Conservation (phyloP, 1,140 invertebrate species). For the Globodera rostochiensis region DNA sequence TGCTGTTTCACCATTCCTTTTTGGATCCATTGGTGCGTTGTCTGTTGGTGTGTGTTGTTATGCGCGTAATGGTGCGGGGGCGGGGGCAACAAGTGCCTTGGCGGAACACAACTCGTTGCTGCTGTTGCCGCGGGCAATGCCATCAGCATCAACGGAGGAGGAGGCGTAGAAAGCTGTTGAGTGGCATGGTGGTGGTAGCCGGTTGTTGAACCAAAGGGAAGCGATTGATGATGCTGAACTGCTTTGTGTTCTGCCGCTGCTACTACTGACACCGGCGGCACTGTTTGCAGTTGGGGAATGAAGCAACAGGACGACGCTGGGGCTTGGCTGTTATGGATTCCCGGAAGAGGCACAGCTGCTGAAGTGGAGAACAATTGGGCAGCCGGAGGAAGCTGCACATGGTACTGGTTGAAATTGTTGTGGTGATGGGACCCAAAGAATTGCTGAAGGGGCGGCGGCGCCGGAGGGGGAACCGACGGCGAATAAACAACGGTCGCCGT, state of each 20-base stretch:
- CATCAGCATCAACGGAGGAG: background rate
- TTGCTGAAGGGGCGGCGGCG: slow-evolving; percentile 12
- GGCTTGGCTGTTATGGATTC: background rate
- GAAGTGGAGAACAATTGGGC: background rate
- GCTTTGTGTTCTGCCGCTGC: background rate
- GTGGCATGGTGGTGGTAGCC: background rate
- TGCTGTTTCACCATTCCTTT: slow-evolving; percentile 2
- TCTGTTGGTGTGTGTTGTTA: slow-evolving; percentile 8
- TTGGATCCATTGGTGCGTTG: slow-evolving; percentile 9
- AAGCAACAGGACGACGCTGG: slow-evolving; percentile 1
- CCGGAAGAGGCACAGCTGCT: background rate
- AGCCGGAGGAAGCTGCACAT: slow-evolving; percentile 2
- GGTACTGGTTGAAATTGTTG: background rate
- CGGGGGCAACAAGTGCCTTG: background rate
- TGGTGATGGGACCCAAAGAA: background rate
- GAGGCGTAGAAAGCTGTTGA: background rate
- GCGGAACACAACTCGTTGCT: background rate
- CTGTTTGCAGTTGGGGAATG: slow-evolving; percentile 17
- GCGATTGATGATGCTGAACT: background rate
- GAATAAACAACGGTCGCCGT: slow-evolving; percentile 12
- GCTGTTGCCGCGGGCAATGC: background rate
- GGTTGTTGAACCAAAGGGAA: background rate
- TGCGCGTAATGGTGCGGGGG: slow-evolving; percentile 4
- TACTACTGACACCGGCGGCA: background rate
- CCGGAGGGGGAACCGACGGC: slow-evolving; percentile 20